Evolutionary conservation across 2,797 vertebrate species (phyloP), one percentile per base, ranked within the genome.

Genomic region (Nannoperca obscura): DNA sequence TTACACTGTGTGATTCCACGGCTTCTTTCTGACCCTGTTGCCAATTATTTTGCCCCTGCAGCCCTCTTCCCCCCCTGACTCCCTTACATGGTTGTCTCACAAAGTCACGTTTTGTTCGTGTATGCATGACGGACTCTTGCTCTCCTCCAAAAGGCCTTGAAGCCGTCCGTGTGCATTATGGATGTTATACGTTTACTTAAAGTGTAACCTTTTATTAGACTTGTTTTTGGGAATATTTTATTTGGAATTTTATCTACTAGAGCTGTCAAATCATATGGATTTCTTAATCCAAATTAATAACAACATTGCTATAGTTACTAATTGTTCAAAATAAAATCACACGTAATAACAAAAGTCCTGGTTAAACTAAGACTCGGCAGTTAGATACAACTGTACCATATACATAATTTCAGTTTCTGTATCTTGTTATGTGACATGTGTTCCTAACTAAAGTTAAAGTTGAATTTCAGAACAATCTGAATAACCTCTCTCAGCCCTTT

Each of bases 81-180:
- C 83, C 88, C 83, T 82, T 86, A 94, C 94, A 95, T 88, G 91
- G 53, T 91, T 93, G 82, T 93, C 81, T 92, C 70, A 46, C 67
- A 89, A 80, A 94, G 82, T 92, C 91, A 87, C 81, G 85, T 89
- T 84, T 71, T 93, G 91, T 93, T 94, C 94, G 95, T 94, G 95
- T 93, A 91, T 96, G 96, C 97, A 96, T 97, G 97, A 96, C 65
- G 78, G 84, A 83, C 90, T 94, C 90, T 92, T 84, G 92, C 86
- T 85, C 78, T 72, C 34, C 46, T 53, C 71, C 88, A 90, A 88
- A 94, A 94, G 34, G 80, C 85, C 79, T 90, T 90, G 83, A 92
- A 71, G 90, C 80, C 78, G 74, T 88, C 87, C 69, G 78, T 93
- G 92, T 95, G 76, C 91, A 73, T 85, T 80, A 44, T 74, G 53